Evolutionary conservation across 2,888 invertebrate species (phyloP).

Genomic region (Platypus cylindrus): DNA sequence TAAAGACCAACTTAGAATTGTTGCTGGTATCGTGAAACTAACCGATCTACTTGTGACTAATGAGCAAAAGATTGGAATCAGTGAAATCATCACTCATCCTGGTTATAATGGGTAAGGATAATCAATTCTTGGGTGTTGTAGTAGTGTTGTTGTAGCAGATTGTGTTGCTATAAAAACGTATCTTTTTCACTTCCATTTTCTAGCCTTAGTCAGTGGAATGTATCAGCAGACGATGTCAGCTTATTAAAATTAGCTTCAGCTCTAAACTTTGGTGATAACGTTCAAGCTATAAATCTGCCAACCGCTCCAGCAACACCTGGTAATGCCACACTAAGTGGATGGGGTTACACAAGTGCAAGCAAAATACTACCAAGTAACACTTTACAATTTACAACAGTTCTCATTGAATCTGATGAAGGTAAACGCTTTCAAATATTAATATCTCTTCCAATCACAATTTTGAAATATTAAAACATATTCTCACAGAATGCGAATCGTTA

Average conservation of each 20-base stretch:
- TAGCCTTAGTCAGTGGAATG: conserved; percentile 5
- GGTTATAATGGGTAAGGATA: conserved; percentile 10
- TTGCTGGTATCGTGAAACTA: conserved; percentile 22
- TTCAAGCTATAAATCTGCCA: conserved; percentile 32
- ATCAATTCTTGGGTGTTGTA: no score
- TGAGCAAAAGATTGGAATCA: conserved; percentile 6
- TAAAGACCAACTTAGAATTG: conserved; percentile 20
- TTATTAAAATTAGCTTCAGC: conserved; percentile 32
- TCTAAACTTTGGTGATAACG: conserved; percentile 25
- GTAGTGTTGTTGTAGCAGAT: no score
- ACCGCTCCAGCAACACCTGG: conserved; percentile 24
- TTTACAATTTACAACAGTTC: conserved; percentile 9
- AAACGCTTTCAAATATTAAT: background rate
- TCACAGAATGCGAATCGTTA: conserved; percentile 28
- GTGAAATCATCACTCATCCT: conserved; percentile 8
- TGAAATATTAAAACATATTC: background rate
- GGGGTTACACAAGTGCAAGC: conserved; percentile 18
- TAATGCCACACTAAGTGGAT: conserved; percentile 33
- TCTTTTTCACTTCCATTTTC: no score
- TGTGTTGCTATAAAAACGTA: background rate
- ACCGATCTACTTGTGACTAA: conserved; percentile 12
- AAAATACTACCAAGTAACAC: conserved; percentile 5
- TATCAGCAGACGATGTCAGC: conserved; percentile 39
- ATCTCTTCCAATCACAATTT: background rate
- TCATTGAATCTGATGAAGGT: conserved; percentile 8